These are phyloP conservation scores for Gadus macrocephalus DNA, from an alignment of 2,113 vertebrate genomes.

Conservation along the genomic window DNA sequence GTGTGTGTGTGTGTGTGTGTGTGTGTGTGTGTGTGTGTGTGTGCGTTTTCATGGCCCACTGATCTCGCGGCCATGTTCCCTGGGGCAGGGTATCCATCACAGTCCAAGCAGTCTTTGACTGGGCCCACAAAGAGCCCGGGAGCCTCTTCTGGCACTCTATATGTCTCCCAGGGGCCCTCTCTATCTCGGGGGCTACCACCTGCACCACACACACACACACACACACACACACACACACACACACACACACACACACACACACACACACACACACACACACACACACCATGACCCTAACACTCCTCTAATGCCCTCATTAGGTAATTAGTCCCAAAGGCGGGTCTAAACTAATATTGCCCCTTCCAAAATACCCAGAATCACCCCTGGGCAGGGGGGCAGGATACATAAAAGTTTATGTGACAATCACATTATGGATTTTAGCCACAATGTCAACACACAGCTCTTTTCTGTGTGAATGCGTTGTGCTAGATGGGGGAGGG, in stretches of 20 bases:
- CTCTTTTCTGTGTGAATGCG: neutral
- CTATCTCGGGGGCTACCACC: conserved; percentile 58
- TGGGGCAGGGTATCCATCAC: conserved; percentile 75
- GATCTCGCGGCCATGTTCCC: conserved; percentile 60
- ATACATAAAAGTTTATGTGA: neutral
- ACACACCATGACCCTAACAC: conserved; percentile 60
- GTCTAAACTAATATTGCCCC: conserved; percentile 54
- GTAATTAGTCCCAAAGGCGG: conserved; percentile 67
- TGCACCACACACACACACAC: conserved; percentile 44
- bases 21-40: conserved; percentile 32
- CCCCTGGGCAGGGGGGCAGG: conserved; percentile 13
- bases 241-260: conserved; percentile 6
- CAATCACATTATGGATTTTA: neutral
- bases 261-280: conserved; percentile 3
- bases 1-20: conserved; percentile 41
- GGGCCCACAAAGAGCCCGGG: conserved; percentile 49
- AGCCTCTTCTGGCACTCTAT: conserved; percentile 52
- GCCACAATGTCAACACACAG: neutral
- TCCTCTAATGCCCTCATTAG: conserved; percentile 67
- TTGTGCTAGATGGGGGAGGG: neutral
- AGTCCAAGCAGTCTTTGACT: conserved; percentile 62
- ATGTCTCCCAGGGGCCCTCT: conserved; percentile 51
- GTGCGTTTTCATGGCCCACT: conserved; percentile 61
- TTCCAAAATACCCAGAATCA: conserved; percentile 41
- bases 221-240: conserved; percentile 2